Base-by-base conservation (phyloP, 2,113 vertebrate genomes). In the Orycteropus afer region DNA sequence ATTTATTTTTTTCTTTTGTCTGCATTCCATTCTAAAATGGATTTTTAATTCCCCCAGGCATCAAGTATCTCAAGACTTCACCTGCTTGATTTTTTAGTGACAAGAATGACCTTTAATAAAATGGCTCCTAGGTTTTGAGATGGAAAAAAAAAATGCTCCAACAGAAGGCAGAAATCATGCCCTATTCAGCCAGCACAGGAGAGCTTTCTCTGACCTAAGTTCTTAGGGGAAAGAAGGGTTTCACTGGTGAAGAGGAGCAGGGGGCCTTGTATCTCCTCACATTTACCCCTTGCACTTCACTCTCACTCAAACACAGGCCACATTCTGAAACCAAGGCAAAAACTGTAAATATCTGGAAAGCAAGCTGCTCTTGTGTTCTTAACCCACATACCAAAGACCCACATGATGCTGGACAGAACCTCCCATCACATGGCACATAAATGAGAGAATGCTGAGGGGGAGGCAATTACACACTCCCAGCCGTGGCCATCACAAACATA, bases 401-500 rank as follows among this genome's bases (percentile, higher is more conserved):
- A 0, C 0, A 3, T 76, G 87, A 81, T 63, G 42, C 40, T 3
- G 59, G 53, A 40, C 42, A 59, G 84, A 55, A 89, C n/a, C 29
- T 32, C 0, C 2, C 22, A n/a, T 15, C 45, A 23, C 8, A 40
- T 22, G 2, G 25, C 2, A 0, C 27, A 59, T 0, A 12, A 67
- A 55, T 34, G 77, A 51, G 20, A 69, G 77, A 87, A 42, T 55
- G 42, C 32, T 8, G 57, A 15, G 51, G 86, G 14, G 76, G 92
- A 59, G 59, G 85, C 65, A 11, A 40, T 32, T 20, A n/a, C 71
- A 55, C 34, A 34, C 76, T 73, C 51, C 67, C 3, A 2, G n/a
- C 25, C 34, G 0, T 0, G 82, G 57, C 34, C 3, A 1, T 12
- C 18, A 37, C 20, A 85, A 45, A 86, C 29, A 37, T 23, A 7